These are phyloP conservation scores for Amblyornis subalaris DNA, from an alignment of 2,113 vertebrate genomes.

Conservation along the genomic window DNA sequence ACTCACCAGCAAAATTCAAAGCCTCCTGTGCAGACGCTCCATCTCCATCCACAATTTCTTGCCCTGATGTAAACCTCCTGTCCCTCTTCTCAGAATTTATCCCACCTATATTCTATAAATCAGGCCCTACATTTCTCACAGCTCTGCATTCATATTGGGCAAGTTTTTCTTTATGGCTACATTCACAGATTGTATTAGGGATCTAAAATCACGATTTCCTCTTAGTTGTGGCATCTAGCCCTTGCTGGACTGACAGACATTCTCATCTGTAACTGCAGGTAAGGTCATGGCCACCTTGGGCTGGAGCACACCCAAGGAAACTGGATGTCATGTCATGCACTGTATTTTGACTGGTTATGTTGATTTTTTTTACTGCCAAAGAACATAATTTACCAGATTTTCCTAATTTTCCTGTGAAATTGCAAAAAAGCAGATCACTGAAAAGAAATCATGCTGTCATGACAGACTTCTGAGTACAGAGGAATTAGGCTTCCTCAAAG, in stretches of 20 bases:
- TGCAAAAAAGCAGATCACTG: not conserved
- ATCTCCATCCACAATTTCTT: not conserved
- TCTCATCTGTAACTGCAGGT: not conserved
- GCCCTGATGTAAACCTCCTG: not conserved
- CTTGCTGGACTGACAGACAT: not conserved
- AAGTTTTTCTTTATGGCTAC: not conserved
- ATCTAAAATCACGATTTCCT: not conserved
- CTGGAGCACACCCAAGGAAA: not conserved
- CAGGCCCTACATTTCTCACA: not conserved
- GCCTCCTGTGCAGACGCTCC: not conserved
- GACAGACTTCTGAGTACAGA: not conserved
- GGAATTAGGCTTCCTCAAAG: not conserved
- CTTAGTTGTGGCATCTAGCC: not conserved
- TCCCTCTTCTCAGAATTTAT: not conserved
- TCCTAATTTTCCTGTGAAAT: not conserved
- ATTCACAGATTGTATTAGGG: rapidly evolving
- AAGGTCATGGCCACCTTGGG: not conserved
- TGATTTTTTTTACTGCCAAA: not conserved
- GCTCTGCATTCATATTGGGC: not conserved
- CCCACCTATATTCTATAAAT: not conserved
- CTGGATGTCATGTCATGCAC: rapidly evolving
- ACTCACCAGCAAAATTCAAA: not conserved
- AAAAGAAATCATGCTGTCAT: not conserved
- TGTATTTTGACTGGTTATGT: not conserved
- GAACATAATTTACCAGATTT: not conserved